Evolutionary conservation across 2,797 vertebrate genomes (phyloP), one percentile per base, ranked within the genome.

Genomic region (Florisuga fusca): DNA sequence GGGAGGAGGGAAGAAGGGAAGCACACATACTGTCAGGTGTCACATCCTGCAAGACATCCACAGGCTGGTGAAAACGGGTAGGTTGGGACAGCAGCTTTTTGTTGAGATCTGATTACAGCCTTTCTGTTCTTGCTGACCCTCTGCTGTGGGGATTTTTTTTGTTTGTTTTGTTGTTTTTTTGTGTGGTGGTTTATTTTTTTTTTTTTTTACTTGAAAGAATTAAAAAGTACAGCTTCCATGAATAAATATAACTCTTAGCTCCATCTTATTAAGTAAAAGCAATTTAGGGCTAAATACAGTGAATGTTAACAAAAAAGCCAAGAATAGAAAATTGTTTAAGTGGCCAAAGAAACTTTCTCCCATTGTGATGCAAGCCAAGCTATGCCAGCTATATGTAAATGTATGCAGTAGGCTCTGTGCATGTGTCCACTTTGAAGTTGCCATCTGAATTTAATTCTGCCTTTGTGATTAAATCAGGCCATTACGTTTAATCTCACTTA

Each of bases 311-410:
- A 95, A 93, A 97, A 97, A 97, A 90, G 93, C 96, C 90, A 78
- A 97, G 97, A 98, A 97, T 95, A 97, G 97, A 98, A 98, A 98
- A 98, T 98, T 98, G 98, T 98, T 97, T 97, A 98, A 98, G 98
- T 97, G 98, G 98, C 98, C 98, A 97, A 98, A 98, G 98, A 98
- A 98, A 99, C 98, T 99, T 99, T 98, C 98, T 98, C 98, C 98
- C 96, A 98, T 98, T 98, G 88, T 98, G 96, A 88, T 63, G 90
- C 85, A 66, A 97, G 97, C 97, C 97, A 97, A 98, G 98, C 98
- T 98, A 98, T 98, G 98, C 98, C 99, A 99, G 99, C 99, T 99
- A 99, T 99, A 99, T 99, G 99, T 99, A 99, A 99, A 99, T 99
- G 98, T 97, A 98, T 98, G 97, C 97, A 68, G 97, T 97, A 98